Percentiles rank a stretch among this genome's conserved stretches.
phyloP scores from a whole-genome alignment of 1,140 invertebrate species.

The Euura lappo region DNA sequence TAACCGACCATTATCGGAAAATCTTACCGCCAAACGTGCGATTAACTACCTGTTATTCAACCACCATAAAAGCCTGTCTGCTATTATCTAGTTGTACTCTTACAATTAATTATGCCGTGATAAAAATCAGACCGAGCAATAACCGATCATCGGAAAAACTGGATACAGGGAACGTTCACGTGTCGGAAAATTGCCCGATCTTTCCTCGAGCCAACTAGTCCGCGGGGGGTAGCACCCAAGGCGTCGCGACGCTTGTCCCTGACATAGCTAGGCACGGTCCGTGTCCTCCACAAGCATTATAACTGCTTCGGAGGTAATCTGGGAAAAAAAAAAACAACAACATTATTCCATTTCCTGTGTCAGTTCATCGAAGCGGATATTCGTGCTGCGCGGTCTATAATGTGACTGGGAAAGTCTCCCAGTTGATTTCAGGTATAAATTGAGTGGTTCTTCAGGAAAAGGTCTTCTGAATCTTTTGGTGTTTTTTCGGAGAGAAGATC shows the following conservation, averaged over 20 bases:
- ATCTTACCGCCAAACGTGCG: neutral
- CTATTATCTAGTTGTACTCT: too few relatives aligned
- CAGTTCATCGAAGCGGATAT: neutral
- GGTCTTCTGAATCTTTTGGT: too few relatives aligned
- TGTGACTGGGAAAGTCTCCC: neutral
- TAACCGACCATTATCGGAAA: neutral
- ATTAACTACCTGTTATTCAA: too few relatives aligned
- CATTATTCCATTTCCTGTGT: neutral
- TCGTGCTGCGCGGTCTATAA: neutral
- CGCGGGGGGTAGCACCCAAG: neutral
- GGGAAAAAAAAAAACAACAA: neutral
- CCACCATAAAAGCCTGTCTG: too few relatives aligned
- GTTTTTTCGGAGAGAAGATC: too few relatives aligned
- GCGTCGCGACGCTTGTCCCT: constrained; percentile 3
- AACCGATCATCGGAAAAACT: too few relatives aligned
- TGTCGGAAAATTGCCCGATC: neutral
- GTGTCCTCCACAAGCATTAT: neutral
- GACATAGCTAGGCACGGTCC: neutral
- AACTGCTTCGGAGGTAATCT: neutral
- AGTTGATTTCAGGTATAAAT: too few relatives aligned
- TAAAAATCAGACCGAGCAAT: too few relatives aligned
- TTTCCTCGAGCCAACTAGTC: too few relatives aligned
- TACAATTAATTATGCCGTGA: too few relatives aligned
- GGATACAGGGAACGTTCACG: neutral
- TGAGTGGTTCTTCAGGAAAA: too few relatives aligned